Base-by-base conservation (phyloP, 2,113 vertebrate species). In the Macquaria ambigua region DNA sequence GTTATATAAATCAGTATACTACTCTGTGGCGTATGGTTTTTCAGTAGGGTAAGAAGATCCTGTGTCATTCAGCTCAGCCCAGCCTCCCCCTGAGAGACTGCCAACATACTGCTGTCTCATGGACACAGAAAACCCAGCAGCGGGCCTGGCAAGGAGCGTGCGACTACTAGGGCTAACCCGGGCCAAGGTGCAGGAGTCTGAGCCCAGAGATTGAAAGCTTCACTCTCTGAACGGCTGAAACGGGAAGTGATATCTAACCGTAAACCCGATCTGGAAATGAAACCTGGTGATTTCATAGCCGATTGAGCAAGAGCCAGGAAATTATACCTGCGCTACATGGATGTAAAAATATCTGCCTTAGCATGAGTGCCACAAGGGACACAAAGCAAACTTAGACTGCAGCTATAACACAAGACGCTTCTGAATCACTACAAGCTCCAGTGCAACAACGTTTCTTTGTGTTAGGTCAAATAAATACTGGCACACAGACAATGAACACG, bases 51-150 rank as follows among this genome's bases (percentile, higher is more conserved):
- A 80, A 87, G 31, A 87, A 73, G 87, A 90, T 89, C 84, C 48
- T 59, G 71, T 75, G 58, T 89, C 81, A 70, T 37, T 85, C 56
- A 63, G 62, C 67, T 79, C 68, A 28, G 76, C 68, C 62, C 15
- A 43, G 78, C 71, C 81, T 72, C 80, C 78, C 79, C 83, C 48
- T 48, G 81, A 85, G 82, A 79, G 77, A 8, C 76, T 73, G 88
- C 84, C 86, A 90, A 74, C 84, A 90, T 82, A 79, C 77, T 91
- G 86, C 80, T 71, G 89, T 88, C 81, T 93, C 89, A 88, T 87
- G 81, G 92, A 93, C 90, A 91, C 84, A 86, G 87, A 90, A 92
- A 86, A 89, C 89, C 88, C 85, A 73, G 89, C 93, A 91, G 92
- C 92, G 93, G 87, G 80, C 76, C 86, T 86, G 87, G 84, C 82